phyloP scores from a whole-genome alignment of 2,888 invertebrate species.

The Cephus pygmeus region DNA sequence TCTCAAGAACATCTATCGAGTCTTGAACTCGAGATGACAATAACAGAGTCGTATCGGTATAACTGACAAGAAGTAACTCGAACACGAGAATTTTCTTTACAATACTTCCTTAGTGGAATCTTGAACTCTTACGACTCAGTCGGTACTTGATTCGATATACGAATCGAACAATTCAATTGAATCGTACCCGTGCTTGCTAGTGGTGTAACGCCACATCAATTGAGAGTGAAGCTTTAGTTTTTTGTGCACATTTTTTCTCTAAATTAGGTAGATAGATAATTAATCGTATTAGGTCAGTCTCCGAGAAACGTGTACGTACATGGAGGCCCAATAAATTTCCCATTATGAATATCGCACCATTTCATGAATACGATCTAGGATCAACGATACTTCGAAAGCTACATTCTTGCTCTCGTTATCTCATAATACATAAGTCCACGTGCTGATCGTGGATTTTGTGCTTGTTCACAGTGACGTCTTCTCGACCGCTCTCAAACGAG shows the following conservation, averaged over 20 bases:
- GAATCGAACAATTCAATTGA: slow-evolving; percentile 21
- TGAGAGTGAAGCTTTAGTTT: background rate
- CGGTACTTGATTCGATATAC: slow-evolving; percentile 28
- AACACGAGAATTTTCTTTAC: background rate
- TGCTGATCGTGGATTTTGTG: background rate
- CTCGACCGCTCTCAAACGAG: slow-evolving; percentile 69
- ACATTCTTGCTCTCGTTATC: background rate
- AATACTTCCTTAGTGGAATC: background rate
- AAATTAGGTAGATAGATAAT: background rate
- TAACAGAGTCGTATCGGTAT: background rate
- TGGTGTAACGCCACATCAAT: background rate
- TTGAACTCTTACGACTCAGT: slow-evolving; percentile 27
- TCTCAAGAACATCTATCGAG: background rate
- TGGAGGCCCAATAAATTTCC: background rate
- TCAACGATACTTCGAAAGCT: background rate
- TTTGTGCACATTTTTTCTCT: background rate
- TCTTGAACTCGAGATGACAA: background rate
- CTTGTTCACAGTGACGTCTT: background rate
- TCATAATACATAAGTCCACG: background rate
- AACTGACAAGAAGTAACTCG: background rate
- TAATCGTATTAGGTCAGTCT: background rate
- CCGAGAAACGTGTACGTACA: background rate
- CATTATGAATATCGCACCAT: background rate
- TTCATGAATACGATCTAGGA: background rate
- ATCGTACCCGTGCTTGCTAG: background rate